phyloP scores from a whole-genome alignment of 2,113 vertebrate species.

The Rhea americana region DNA sequence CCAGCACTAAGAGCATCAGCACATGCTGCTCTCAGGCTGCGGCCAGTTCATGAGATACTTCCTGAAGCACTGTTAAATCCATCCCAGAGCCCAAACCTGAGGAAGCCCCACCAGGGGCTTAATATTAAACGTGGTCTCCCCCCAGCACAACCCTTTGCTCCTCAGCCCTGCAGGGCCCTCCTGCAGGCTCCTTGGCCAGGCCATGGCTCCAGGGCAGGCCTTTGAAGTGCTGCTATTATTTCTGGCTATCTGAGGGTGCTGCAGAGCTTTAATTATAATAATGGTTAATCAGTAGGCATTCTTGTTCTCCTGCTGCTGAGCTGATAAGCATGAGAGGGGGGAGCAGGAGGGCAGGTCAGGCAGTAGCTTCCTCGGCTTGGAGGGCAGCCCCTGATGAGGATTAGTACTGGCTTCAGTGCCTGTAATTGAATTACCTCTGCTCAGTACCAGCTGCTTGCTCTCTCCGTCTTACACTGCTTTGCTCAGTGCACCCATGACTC shows the following conservation, averaged over 20 bases:
- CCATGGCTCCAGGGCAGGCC: neutral
- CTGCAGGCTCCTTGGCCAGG: neutral
- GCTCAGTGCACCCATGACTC: neutral
- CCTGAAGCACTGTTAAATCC: neutral
- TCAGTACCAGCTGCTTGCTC: neutral
- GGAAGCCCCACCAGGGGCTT: neutral
- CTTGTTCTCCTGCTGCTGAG: neutral
- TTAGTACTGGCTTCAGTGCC: neutral
- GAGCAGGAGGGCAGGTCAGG: slow-evolving; percentile 27
- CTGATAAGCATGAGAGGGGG: neutral
- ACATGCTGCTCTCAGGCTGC: neutral
- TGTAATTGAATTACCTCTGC: slow-evolving; percentile 41
- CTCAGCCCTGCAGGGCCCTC: neutral
- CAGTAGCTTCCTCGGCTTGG: neutral
- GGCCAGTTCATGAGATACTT: neutral
- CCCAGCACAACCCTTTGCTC: neutral
- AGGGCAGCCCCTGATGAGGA: neutral
- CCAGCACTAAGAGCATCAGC: neutral
- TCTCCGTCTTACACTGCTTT: neutral
- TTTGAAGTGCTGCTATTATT: neutral
- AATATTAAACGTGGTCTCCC: neutral
- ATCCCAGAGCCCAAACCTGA: neutral
- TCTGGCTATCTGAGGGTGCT: neutral
- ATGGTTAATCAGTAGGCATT: slow-evolving; percentile 10
- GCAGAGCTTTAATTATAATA: neutral